Percentiles rank a stretch among this genome's conserved stretches.
Conservation (phyloP, 2,797 vertebrate genomes). For the Crenuchus spilurus region DNA sequence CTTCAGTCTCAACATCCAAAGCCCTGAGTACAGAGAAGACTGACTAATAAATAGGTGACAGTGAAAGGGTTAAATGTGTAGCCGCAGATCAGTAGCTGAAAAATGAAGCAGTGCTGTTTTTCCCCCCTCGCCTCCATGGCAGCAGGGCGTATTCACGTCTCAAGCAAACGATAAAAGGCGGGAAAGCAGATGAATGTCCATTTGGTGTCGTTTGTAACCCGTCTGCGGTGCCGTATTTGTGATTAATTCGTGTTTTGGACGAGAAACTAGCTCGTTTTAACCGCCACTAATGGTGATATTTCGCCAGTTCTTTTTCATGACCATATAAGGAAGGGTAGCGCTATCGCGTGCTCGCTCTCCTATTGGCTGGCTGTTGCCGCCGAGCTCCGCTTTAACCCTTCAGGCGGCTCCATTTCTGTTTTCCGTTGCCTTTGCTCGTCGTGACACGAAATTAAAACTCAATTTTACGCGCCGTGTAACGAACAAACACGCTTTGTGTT, state of each 20-base stretch:
- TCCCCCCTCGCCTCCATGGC: slow-evolving; percentile 66
- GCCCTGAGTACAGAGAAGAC: too few relatives aligned
- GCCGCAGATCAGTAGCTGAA: slow-evolving; percentile 47
- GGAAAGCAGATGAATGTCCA: slow-evolving; percentile 45
- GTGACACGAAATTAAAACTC: neutral
- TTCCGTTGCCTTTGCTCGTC: slow-evolving; percentile 26
- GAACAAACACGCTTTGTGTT: neutral
- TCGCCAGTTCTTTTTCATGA: slow-evolving; percentile 69
- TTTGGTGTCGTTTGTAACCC: slow-evolving; percentile 15
- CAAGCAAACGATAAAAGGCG: slow-evolving; percentile 61
- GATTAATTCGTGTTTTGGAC: neutral
- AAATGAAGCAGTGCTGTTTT: slow-evolving; percentile 41
- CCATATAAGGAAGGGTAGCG: slow-evolving; percentile 83
- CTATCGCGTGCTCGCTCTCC: slow-evolving; percentile 71
- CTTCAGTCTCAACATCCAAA: too few relatives aligned
- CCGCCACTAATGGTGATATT: slow-evolving; percentile 54
- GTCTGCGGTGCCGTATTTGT: slow-evolving; percentile 28
- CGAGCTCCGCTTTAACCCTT: slow-evolving; percentile 78
- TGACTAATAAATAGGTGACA: too few relatives aligned
- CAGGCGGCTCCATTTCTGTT: slow-evolving; percentile 62
- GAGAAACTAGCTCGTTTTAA: slow-evolving; percentile 25
- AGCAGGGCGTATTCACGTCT: slow-evolving; percentile 77
- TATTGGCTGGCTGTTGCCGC: slow-evolving; percentile 77
- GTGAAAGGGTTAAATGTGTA: too few relatives aligned
- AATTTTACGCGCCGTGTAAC: neutral